phyloP scores from a whole-genome alignment of 1,140 invertebrate species.

The Papilio helenus region DNA sequence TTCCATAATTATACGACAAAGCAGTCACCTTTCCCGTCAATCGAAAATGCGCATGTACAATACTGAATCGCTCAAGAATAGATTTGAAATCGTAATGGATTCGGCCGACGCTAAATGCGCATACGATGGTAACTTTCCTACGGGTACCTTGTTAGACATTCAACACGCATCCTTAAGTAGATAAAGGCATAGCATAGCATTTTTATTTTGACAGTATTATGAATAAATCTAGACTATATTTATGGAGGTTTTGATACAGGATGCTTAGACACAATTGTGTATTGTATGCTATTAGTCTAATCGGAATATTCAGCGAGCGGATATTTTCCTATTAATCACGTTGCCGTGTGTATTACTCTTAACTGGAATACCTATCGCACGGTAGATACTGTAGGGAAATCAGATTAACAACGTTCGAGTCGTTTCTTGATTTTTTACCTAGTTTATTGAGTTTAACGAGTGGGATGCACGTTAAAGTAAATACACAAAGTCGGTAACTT shows the following conservation, averaged over 20 bases:
- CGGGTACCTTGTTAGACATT: neutral
- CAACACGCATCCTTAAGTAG: constrained; percentile 4
- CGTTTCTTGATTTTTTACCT: constrained; percentile 15
- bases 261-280: too few species aligned
- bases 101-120: neutral
- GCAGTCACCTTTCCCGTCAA: constrained; percentile 7
- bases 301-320: neutral
- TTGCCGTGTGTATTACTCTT: constrained; percentile 6
- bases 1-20: neutral
- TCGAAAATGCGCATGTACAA: constrained; percentile 36
- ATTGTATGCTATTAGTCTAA: neutral
- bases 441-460: neutral
- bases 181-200: neutral
- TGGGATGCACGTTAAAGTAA: neutral
- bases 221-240: neutral
- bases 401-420: neutral
- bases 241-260: neutral
- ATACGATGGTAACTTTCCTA: constrained; percentile 11
- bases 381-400: neutral
- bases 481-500: too few species aligned
- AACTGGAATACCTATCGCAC: neutral
- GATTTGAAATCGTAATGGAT: constrained; percentile 31
- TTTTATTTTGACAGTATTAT: neutral
- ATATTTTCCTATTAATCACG: neutral
- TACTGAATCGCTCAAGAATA: constrained; percentile 31